Evolutionary conservation across 2,888 invertebrate genomes (phyloP).

Genomic region (Drosophila paramelanica): DNA sequence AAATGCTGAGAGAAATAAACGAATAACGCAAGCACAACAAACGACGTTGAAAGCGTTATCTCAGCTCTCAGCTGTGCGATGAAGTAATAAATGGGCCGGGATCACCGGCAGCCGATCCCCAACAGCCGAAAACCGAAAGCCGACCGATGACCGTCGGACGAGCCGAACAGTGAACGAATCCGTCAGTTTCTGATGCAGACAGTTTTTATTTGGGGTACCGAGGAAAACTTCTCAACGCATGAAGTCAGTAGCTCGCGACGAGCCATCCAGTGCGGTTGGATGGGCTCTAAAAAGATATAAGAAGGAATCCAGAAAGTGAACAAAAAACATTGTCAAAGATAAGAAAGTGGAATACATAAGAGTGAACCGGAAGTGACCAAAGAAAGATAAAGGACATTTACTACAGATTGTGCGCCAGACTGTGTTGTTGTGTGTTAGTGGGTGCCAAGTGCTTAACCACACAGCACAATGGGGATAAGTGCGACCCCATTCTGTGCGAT

Average conservation of each 20-base stretch:
- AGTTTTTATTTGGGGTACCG: slow-evolving; percentile 38
- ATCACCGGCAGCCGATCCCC: slow-evolving; percentile 45
- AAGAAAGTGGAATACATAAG: slow-evolving; percentile 68
- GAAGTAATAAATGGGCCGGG: slow-evolving; percentile 66
- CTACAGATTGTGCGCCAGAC: background rate
- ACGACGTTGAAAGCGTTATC: slow-evolving; percentile 45
- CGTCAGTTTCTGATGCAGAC: slow-evolving; percentile 39
- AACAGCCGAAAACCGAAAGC: background rate
- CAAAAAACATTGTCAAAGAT: slow-evolving; percentile 57
- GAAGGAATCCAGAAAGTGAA: slow-evolving; percentile 37
- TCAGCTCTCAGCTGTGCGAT: slow-evolving; percentile 57
- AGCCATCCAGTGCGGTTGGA: slow-evolving; percentile 85
- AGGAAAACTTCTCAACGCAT: slow-evolving; percentile 65
- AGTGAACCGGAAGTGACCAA: slow-evolving; percentile 64
- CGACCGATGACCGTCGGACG: slow-evolving; percentile 14
- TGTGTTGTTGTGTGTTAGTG: slow-evolving; percentile 17
- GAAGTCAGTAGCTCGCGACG: slow-evolving; percentile 83
- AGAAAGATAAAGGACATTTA: slow-evolving; percentile 58
- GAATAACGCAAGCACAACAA: slow-evolving; percentile 58
- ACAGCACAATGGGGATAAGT: slow-evolving; percentile 69
- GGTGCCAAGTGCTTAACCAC: slow-evolving; percentile 6
- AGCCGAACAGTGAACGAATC: slow-evolving; percentile 46
- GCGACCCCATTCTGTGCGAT: slow-evolving; percentile 57
- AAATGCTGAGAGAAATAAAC: slow-evolving; percentile 28
- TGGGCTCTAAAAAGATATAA: slow-evolving; percentile 62